Conservation (phyloP, 1,140 invertebrate genomes). For the Drosophila fuyamai region DNA sequence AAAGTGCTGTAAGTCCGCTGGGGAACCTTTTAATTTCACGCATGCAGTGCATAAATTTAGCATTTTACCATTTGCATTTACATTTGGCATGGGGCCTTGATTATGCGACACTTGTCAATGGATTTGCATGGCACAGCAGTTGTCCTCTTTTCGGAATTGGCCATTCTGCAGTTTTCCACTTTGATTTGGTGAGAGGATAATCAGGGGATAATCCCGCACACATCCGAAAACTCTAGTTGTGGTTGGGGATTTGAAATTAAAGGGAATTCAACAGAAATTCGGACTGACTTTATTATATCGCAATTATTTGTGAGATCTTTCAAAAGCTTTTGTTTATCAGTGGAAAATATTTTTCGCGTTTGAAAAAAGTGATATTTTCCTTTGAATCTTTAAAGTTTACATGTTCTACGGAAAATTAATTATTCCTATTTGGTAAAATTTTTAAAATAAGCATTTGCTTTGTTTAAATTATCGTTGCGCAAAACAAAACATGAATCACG, state of each 20-base stretch:
- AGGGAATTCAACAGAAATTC: background rate
- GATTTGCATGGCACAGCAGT: slow-evolving; percentile 51
- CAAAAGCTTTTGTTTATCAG: slow-evolving; percentile 2
- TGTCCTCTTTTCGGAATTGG: slow-evolving; percentile 13
- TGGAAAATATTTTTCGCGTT: background rate
- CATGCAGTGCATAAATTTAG: slow-evolving; percentile 73
- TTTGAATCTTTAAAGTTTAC: slow-evolving; percentile 5
- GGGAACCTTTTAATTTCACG: slow-evolving; percentile 69
- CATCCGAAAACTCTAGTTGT: background rate
- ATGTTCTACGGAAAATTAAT: slow-evolving; percentile 5
- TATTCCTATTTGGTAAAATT: background rate
- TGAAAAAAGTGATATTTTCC: background rate
- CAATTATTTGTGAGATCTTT: background rate
- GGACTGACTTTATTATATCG: background rate
- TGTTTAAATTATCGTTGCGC: background rate
- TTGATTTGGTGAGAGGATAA: slow-evolving; percentile 13
- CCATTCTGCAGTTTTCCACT: slow-evolving; percentile 33
- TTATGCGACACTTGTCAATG: slow-evolving; percentile 76
- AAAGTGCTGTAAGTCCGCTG: slow-evolving; percentile 19
- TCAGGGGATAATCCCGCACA: slow-evolving; percentile 9
- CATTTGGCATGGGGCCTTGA: slow-evolving; percentile 55
- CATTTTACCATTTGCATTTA: slow-evolving; percentile 51
- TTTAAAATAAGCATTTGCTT: background rate
- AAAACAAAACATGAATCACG: background rate
- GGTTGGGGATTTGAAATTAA: slow-evolving; percentile 11